Percentiles rank a stretch among this genome's conserved stretches.
Conservation (phyloP, 2,113 vertebrate species). For the Aplodontia rufa region DNA sequence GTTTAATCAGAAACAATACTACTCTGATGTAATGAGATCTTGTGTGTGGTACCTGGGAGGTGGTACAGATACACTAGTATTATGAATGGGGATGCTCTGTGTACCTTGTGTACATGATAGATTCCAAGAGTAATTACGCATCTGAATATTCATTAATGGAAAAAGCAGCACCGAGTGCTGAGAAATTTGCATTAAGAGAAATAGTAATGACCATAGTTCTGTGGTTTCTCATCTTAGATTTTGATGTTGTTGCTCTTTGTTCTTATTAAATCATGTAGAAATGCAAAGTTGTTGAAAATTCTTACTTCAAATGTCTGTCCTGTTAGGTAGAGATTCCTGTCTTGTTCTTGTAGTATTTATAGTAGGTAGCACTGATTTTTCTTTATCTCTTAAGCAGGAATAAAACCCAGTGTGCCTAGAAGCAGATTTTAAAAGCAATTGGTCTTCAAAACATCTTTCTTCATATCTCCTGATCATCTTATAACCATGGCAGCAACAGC, state of each 20-base stretch:
- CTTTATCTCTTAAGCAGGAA: neutral
- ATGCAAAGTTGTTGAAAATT: neutral
- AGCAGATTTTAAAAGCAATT: conserved; percentile 19
- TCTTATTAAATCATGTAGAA: neutral
- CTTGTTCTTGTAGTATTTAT: neutral
- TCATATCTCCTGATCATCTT: neutral
- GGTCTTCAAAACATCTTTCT: neutral
- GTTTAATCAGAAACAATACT: conserved; percentile 3
- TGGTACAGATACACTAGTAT: neutral
- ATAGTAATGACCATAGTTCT: neutral
- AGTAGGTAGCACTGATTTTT: neutral
- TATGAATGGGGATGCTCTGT: neutral
- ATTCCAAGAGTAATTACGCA: neutral
- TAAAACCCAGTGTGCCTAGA: neutral
- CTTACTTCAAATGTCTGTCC: neutral
- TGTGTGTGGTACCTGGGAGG: neutral
- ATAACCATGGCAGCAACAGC: conserved; percentile 41
- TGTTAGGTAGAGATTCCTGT: neutral
- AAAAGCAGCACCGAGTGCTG: neutral
- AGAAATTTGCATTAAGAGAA: conserved; percentile 23
- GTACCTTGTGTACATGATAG: neutral
- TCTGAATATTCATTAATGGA: neutral
- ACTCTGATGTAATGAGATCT: neutral
- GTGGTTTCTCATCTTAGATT: neutral
- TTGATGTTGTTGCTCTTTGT: neutral